A percentile compares a stretch with the other conserved stretches of the same genome.
Evolutionary conservation across 2,888 invertebrate species (phyloP).

Genomic region (Megamerina dolium): DNA sequence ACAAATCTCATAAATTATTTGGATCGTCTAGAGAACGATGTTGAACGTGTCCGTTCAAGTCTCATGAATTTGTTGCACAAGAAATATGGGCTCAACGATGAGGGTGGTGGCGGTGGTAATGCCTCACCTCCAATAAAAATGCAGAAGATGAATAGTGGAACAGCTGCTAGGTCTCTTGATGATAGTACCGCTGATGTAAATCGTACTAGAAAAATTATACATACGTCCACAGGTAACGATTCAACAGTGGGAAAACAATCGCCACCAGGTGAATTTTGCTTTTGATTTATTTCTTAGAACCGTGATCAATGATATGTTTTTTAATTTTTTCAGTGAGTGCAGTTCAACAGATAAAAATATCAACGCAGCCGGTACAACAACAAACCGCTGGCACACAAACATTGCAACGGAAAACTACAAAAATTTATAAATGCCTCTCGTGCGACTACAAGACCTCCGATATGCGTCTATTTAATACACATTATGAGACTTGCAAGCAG

Average conservation of each 20-base stretch:
- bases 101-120: constrained; percentile 26
- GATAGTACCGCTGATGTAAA: constrained; percentile 21
- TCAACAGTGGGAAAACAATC: constrained; percentile 30
- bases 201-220: constrained; percentile 32
- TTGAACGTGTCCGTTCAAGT: constrained; percentile 47
- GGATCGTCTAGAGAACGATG: constrained; percentile 51
- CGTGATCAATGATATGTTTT: background rate
- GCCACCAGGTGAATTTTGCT: constrained; percentile 31
- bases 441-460: constrained; percentile 50
- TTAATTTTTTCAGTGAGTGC: constrained; percentile 26
- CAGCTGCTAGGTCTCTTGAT: constrained; percentile 19
- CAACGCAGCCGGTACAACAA: constrained; percentile 29
- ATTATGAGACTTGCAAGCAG: constrained; percentile 48
- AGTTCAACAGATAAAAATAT: constrained; percentile 36
- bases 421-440: constrained; percentile 49
- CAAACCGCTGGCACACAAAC: constrained; percentile 33
- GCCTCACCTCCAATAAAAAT: constrained; percentile 44
- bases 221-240: constrained; percentile 13
- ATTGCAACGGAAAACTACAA: constrained; percentile 42
- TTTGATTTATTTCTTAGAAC: background rate
- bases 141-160: constrained; percentile 43
- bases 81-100: constrained; percentile 48
- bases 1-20: constrained; percentile 50
- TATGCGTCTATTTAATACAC: constrained; percentile 47
- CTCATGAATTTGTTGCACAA: constrained; percentile 46